phyloP scores from a whole-genome alignment of 2,797 vertebrate species.

The Bothrops alternatus region DNA sequence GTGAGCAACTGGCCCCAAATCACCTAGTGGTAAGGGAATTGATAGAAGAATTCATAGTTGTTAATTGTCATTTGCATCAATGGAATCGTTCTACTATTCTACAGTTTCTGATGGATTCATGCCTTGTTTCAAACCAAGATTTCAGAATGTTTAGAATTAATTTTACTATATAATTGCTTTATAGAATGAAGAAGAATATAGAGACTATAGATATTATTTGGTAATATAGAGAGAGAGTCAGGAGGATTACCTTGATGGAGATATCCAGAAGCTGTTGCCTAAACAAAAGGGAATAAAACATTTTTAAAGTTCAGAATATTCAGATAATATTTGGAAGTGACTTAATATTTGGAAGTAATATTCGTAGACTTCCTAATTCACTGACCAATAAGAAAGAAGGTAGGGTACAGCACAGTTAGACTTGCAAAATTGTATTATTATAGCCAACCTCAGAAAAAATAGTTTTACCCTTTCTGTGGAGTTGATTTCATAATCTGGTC shows the following conservation, averaged over 20 bases:
- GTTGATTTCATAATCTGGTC: not conserved
- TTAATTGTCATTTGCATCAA: not conserved
- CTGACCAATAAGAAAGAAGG: not conserved
- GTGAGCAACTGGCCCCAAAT: not conserved
- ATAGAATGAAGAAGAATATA: not conserved
- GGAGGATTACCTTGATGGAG: not conserved
- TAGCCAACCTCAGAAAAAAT: not conserved
- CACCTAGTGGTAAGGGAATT: not conserved
- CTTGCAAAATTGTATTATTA: not conserved
- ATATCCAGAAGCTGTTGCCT: not conserved
- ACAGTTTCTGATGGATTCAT: not conserved
- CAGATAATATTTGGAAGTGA: not conserved
- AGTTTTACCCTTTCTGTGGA: not conserved
- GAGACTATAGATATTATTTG: not conserved
- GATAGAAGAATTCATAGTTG: not conserved
- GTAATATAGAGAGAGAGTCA: not conserved
- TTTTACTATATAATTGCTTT: not conserved
- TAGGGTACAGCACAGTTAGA: not conserved
- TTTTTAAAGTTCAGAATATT: not conserved
- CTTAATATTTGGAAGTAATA: not conserved
- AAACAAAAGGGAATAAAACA: not conserved
- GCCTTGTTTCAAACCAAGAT: not conserved
- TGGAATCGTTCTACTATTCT: not conserved
- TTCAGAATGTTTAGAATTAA: not conserved
- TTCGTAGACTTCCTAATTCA: not conserved